Evolutionary conservation across 2,113 vertebrate species (phyloP).

Genomic region (Orycteropus afer): DNA sequence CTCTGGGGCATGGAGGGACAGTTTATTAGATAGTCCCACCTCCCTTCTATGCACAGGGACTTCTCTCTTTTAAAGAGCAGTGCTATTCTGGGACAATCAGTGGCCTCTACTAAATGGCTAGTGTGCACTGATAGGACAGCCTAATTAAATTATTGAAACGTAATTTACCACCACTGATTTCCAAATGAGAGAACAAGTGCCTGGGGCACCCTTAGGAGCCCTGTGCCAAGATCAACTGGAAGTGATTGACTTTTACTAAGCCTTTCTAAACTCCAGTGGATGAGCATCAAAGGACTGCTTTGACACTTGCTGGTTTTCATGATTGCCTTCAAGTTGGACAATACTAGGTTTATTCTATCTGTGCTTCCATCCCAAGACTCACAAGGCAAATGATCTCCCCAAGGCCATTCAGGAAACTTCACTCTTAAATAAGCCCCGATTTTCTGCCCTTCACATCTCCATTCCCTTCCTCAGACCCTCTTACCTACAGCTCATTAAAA

Average conservation of each 20-base stretch:
- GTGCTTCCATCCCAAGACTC: neutral
- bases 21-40: neutral
- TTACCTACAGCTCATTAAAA: neutral
- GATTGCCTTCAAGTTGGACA: neutral
- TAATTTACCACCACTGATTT: neutral
- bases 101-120: neutral
- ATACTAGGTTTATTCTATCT: neutral
- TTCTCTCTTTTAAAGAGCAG: neutral
- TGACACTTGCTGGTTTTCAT: neutral
- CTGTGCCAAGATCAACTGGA: neutral
- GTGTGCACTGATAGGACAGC: rapidly evolving
- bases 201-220: neutral
- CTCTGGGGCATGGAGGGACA: neutral
- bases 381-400: neutral
- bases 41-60: neutral
- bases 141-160: neutral
- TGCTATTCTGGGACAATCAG: neutral
- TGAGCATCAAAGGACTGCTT: neutral
- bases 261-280: rapidly evolving
- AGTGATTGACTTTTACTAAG: neutral
- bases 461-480: neutral
- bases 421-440: neutral
- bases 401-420: neutral
- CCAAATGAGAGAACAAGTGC: neutral
- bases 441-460: neutral